Percentiles rank a stretch among this genome's conserved stretches.
These are phyloP conservation scores for Cheilosia vernalis DNA, from an alignment of 2,888 invertebrate genomes.

Conservation along the genomic window DNA sequence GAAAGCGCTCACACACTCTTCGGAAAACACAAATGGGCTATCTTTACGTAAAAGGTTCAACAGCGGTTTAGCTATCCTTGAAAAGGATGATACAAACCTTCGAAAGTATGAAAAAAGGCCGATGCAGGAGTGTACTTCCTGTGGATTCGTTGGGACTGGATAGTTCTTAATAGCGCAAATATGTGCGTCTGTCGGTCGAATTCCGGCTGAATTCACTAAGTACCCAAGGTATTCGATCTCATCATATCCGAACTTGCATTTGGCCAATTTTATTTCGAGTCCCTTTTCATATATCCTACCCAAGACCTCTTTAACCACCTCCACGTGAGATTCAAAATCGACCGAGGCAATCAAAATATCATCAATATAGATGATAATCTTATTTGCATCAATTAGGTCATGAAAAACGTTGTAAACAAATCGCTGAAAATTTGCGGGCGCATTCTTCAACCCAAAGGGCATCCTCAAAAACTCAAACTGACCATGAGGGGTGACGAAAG, in stretches of 20 bases:
- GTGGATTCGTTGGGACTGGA: neutral
- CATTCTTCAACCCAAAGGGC: too few species aligned
- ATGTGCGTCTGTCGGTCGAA: slow-evolving; percentile 4
- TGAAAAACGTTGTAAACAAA: too few species aligned
- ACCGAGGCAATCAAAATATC: too few species aligned
- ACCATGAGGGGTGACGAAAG: too few species aligned
- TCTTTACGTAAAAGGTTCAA: too few species aligned
- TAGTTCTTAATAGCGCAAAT: neutral
- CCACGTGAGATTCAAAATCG: too few species aligned
- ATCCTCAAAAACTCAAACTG: too few species aligned
- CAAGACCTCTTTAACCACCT: neutral
- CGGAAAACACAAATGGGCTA: too few species aligned
- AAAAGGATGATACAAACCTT: slow-evolving; percentile 43
- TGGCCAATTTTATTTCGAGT: slow-evolving; percentile 6
- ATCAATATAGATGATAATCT: too few species aligned
- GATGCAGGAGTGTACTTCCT: slow-evolving; percentile 37
- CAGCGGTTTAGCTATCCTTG: neutral
- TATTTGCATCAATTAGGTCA: too few species aligned
- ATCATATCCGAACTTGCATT: slow-evolving; percentile 18
- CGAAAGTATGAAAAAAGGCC: slow-evolving; percentile 56
- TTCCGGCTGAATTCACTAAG: slow-evolving; percentile 6
- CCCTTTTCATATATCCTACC: neutral
- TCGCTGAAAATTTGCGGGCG: too few species aligned
- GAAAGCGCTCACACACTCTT: slow-evolving; percentile 41
- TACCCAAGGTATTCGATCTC: slow-evolving; percentile 19